Evolutionary conservation across 2,888 invertebrate species (phyloP), one percentile per base, ranked within the genome.

Genomic region (Craniophora ligustri): DNA sequence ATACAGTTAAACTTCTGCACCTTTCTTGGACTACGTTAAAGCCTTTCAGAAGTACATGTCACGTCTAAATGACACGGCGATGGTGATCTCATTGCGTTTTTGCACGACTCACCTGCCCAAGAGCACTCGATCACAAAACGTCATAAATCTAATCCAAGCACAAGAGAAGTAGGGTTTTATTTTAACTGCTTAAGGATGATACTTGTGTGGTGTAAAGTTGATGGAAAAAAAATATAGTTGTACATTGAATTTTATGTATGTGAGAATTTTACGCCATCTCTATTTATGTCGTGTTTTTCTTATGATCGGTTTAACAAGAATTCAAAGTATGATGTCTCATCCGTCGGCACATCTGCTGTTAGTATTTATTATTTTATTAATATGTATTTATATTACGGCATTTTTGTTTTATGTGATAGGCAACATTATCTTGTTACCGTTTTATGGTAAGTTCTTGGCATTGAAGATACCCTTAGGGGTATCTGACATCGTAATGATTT

Each of bases 21-120:
- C 0, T 45, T 42, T 11, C 26, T 31, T 64, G 49, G 35, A 16
- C 10, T 8, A 35, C 16, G 31, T 10, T 3, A 16, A 35, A 28
- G 31, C 48, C 55, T 51, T 50, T 54, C 39, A 54, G 65, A 62
- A 49, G 51, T 62, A 73, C 81, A 72, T 85, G 84, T 87, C 86
- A 84, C 85, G 87, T 84, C 76, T 76, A 79, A 85, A 84, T 81
- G 88, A 87, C 83, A 80, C 64, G 55, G 64, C 72, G 79, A 78
- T 80, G 88, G 83, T 90, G 90, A 91, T 90, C 87, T 90, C 90
- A 89, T 84, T 82, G 85, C 86, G 89, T 89, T 90, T 91, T 89
- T 89, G 90, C 91, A 89, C 89, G 89, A 89, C 70, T 81, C 81
- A 76, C 78, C 78, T 85, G 83, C 79, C 67, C 75, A 10, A 31